Conservation (phyloP, 2,888 invertebrate genomes). For the Morpho achilles region DNA sequence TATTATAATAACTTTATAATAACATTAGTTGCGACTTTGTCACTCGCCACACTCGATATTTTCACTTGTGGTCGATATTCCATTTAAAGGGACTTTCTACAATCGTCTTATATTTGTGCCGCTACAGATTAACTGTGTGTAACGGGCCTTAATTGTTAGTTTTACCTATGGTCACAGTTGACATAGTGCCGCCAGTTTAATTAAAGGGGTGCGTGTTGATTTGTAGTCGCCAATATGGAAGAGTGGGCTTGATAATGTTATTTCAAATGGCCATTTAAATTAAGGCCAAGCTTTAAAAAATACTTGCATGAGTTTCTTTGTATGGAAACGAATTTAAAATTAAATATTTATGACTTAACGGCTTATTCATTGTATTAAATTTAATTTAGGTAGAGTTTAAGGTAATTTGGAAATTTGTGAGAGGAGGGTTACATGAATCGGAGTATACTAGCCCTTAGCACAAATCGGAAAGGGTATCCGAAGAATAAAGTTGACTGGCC, state of each 20-base stretch:
- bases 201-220: slow-evolving; percentile 71
- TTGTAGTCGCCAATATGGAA: slow-evolving; percentile 56
- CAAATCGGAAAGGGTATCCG: too few species aligned
- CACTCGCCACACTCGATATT: neutral
- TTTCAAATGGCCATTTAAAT: slow-evolving; percentile 22
- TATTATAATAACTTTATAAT: too few species aligned
- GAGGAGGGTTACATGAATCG: too few species aligned
- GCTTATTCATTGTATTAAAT: too few species aligned
- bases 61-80: neutral
- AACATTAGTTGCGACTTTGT: too few species aligned
- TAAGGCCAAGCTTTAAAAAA: neutral
- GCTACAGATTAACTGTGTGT: slow-evolving; percentile 3
- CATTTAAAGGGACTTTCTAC: neutral
- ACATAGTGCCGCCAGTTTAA: slow-evolving; percentile 67
- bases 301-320: neutral
- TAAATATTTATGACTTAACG: too few species aligned
- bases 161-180: slow-evolving; percentile 59
- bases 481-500: too few species aligned
- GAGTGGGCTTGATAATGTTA: slow-evolving; percentile 40
- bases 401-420: too few species aligned
- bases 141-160: slow-evolving; percentile 21
- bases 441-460: too few species aligned
- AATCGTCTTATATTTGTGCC: neutral
- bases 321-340: too few species aligned
- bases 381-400: too few species aligned